phyloP scores from a whole-genome alignment of 2,113 vertebrate species.

The Budorcas taxicolor region DNA sequence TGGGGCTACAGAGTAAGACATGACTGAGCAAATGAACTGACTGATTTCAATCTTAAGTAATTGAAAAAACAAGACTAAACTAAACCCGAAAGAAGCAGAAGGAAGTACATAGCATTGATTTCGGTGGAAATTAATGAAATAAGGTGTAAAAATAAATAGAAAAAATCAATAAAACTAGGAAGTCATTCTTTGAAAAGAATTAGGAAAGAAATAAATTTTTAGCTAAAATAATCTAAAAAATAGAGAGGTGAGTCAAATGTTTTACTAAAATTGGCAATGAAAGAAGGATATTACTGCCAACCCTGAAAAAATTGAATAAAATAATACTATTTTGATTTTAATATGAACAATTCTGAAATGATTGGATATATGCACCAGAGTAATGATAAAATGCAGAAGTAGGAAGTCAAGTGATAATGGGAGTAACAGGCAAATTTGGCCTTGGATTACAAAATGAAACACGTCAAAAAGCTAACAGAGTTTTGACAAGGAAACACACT shows the following conservation, averaged over 20 bases:
- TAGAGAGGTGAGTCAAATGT: not conserved
- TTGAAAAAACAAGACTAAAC: not conserved
- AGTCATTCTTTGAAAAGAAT: not conserved
- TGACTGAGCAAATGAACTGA: too few species aligned
- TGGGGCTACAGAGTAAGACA: too few species aligned
- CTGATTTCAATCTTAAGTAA: not conserved
- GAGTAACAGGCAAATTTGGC: not conserved
- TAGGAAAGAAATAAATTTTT: not conserved
- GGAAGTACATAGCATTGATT: not conserved
- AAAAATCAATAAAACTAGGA: not conserved
- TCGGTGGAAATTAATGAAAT: not conserved
- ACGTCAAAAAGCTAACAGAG: not conserved
- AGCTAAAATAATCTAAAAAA: not conserved
- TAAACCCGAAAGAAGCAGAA: not conserved
- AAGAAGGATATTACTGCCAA: not conserved
- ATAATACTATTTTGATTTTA: not conserved
- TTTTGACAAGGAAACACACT: not conserved
- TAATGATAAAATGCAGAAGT: not conserved
- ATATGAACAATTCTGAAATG: not conserved
- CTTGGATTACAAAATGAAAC: not conserved
- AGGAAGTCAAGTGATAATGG: not conserved
- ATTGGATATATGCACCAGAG: not conserved
- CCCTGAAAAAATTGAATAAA: not conserved
- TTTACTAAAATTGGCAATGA: not conserved
- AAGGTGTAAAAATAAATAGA: not conserved